A percentile compares a stretch with the other conserved stretches of the same genome.
These are phyloP conservation scores for Tolypeutes matacus DNA, from an alignment of 2,797 vertebrate genomes.

Conservation along the genomic window DNA sequence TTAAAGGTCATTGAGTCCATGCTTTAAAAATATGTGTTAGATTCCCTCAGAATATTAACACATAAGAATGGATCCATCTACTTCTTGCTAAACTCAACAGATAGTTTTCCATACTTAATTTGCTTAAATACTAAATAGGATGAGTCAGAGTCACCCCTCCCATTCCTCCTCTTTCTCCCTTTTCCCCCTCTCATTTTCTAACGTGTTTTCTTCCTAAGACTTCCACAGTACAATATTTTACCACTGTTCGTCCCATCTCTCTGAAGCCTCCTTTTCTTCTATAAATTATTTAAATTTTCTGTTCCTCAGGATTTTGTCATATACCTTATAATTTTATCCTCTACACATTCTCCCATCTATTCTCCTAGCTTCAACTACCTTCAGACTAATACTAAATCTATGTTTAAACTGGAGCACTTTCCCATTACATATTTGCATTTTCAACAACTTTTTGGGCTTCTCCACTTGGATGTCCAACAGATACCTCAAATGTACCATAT, in stretches of 20 bases:
- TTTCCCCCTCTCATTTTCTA: not conserved
- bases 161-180: not conserved
- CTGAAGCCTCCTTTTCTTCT: not conserved
- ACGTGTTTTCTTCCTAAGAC: not conserved
- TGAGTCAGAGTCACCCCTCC: too few species aligned
- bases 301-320: not conserved
- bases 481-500: not conserved
- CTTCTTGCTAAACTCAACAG: not conserved
- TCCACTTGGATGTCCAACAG: too few species aligned
- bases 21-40: not conserved
- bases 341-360: not conserved
- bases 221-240: not conserved
- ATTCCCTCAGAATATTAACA: slow-evolving; percentile 16
- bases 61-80: not conserved
- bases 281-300: not conserved
- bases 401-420: not conserved
- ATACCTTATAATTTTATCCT: not conserved
- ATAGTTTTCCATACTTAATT: not conserved
- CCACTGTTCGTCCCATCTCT: not conserved
- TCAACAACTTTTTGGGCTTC: not conserved
- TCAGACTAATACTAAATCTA: not conserved
- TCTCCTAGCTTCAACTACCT: not conserved
- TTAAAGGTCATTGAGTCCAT: not conserved
- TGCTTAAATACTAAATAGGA: not conserved
- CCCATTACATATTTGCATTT: not conserved